Conservation (phyloP, 2,797 vertebrate species). For the Enteromius treurensis region DNA sequence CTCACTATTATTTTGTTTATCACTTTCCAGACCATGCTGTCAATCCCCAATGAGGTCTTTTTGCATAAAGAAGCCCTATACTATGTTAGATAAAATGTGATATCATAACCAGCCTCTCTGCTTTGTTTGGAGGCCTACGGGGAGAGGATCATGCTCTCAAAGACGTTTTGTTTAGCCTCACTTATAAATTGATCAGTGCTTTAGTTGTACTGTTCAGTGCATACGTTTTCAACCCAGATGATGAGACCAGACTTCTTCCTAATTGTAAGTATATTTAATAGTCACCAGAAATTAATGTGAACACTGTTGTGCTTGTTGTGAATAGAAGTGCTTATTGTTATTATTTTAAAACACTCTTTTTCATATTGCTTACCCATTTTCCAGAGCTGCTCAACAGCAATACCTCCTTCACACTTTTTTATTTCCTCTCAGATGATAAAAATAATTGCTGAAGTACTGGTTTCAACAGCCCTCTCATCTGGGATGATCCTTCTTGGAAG, state of each 20-base stretch:
- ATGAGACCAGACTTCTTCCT: constrained; percentile 45
- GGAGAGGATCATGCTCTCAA: constrained; percentile 53
- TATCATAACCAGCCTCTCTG: constrained; percentile 38
- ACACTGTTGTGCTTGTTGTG: background rate
- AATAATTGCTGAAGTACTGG: constrained; percentile 64
- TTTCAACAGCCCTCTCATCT: constrained; percentile 61
- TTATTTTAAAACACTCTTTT: background rate
- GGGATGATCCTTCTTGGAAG: constrained; percentile 46
- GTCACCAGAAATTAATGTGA: background rate
- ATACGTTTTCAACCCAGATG: constrained; percentile 40
- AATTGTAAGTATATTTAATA: constrained; percentile 66
- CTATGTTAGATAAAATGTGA: constrained; percentile 59
- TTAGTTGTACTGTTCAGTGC: constrained; percentile 51
- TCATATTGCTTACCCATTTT: background rate
- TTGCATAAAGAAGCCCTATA: constrained; percentile 53
- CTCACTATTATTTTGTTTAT: constrained; percentile 38
- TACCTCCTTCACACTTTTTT: background rate
- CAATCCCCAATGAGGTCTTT: constrained; percentile 62
- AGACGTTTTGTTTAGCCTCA: constrained; percentile 59
- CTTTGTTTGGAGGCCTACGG: constrained; percentile 60
- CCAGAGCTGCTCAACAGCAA: background rate
- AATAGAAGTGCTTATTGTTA: no score
- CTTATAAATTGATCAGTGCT: constrained; percentile 71
- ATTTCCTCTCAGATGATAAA: constrained; percentile 65
- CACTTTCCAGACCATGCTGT: constrained; percentile 59